Evolutionary conservation across 1,140 invertebrate genomes (phyloP), one percentile per base, ranked within the genome.

Genomic region (Orius insidiosus): DNA sequence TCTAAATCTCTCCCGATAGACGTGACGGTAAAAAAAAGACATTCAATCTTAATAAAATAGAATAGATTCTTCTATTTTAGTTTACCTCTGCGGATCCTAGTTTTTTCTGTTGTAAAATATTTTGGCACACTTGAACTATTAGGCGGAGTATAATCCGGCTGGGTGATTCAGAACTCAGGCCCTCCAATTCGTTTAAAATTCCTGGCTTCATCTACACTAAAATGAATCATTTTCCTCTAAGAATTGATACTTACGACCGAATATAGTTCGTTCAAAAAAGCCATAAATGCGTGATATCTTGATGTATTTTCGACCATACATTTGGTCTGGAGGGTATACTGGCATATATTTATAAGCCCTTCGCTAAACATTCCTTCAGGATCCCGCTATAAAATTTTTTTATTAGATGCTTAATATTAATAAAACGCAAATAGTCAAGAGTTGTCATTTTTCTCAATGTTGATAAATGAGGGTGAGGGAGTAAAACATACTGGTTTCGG

Each of bases 201-300:
- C 24, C 24, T 24, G 24, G 24, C 24, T 24, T 24, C 24, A 32
- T 42, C 33, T 35, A 18, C 39, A 18, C 8, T 34, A 13, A 46
- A 32, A 19, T 31, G 36, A 9, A 14, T 37, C 9, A 11, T 39
- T 18, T 11, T 32, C 10, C 2, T 5, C 9, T 16, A 10, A 43
- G 32, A 10, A n/a, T 16, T 24, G 11, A 48, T 24, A 49, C 52
- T 53, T 56, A 73, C 70, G 69, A 84, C 80, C 58, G 80, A 79
- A 61, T 85, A 87, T 72, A 88, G 83, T 70, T 88, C 85, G 53
- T 84, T 82, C 36, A 89, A 68, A 63, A 87, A 87, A 60, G 76
- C 80, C 68, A 87, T 85, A 63, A 87, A 88, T 50, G 81, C 79
- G 53, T 82, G 77, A 60, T 82, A 80, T 51, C 56, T 57, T 57